A percentile compares a stretch with the other conserved stretches of the same genome.
Evolutionary conservation across 1,140 invertebrate genomes (phyloP).

Genomic region (Condylostylus longicornis): DNA sequence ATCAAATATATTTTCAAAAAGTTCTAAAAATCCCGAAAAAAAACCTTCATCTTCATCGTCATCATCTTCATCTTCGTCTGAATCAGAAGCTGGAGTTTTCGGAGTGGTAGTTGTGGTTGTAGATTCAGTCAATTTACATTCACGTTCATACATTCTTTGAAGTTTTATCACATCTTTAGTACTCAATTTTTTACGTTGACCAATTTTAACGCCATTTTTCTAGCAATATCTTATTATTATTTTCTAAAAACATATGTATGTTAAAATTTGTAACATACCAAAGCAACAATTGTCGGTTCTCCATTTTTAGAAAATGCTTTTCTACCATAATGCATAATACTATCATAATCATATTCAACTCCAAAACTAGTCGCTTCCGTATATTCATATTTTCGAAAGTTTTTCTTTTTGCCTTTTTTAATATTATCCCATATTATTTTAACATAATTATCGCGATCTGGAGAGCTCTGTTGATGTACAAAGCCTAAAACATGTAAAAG

Average conservation of each 20-base stretch:
- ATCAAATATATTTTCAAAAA: too few species aligned
- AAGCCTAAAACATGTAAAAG: slow-evolving; percentile 57
- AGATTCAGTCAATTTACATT: slow-evolving; percentile 24
- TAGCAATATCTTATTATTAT: slow-evolving; percentile 25
- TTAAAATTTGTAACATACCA: slow-evolving; percentile 35
- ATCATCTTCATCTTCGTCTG: too few species aligned
- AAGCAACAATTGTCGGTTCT: slow-evolving; percentile 40
- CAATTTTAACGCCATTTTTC: slow-evolving; percentile 33
- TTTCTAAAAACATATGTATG: slow-evolving; percentile 17
- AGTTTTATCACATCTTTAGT: slow-evolving; percentile 48
- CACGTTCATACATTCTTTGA: slow-evolving; percentile 45
- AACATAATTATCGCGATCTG: slow-evolving; percentile 53
- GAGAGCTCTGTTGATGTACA: slow-evolving; percentile 54
- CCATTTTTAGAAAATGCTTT: slow-evolving; percentile 47
- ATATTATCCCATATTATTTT: slow-evolving; percentile 51
- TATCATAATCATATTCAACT: slow-evolving; percentile 49
- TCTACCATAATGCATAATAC: slow-evolving; percentile 56
- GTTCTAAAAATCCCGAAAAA: too few species aligned
- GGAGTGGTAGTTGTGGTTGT: too few species aligned
- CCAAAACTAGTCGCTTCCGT: slow-evolving; percentile 46
- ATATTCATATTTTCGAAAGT: slow-evolving; percentile 52
- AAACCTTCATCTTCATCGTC: too few species aligned
- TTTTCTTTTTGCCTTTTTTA: slow-evolving; percentile 41
- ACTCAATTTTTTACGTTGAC: slow-evolving; percentile 49
- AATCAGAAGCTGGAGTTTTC: too few species aligned